phyloP scores from a whole-genome alignment of 2,797 vertebrate species.

The Decapterus maruadsi region DNA sequence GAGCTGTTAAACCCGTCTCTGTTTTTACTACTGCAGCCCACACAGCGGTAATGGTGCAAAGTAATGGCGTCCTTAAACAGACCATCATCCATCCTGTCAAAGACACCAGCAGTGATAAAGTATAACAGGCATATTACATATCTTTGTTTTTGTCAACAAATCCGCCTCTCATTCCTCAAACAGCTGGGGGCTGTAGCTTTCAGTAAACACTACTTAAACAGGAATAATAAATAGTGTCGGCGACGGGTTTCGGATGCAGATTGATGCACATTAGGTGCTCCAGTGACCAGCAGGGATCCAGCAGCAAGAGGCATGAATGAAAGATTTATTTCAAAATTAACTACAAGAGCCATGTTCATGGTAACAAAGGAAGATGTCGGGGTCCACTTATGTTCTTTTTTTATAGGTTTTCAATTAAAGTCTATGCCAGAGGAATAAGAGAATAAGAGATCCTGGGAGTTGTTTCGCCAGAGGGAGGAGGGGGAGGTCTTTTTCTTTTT shows the following conservation, averaged over 20 bases:
- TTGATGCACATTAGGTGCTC: neutral
- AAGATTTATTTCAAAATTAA: neutral
- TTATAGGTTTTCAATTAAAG: neutral
- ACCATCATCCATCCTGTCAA: neutral
- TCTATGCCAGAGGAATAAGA: neutral
- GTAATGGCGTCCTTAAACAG: neutral
- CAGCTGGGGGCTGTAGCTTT: neutral
- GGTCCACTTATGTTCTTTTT: neutral
- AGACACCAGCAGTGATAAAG: neutral
- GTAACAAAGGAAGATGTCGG: neutral
- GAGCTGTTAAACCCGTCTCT: constrained; percentile 15
- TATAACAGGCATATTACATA: neutral
- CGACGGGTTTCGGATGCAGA: neutral
- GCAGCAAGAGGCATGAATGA: neutral
- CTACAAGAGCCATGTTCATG: neutral
- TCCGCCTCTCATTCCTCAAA: neutral
- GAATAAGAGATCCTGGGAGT: no score
- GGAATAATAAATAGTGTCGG: neutral
- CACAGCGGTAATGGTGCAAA: neutral
- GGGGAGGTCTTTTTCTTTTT: no score
- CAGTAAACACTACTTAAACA: neutral
- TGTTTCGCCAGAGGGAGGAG: neutral
- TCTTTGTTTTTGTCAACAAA: neutral
- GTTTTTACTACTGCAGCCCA: constrained; percentile 20
- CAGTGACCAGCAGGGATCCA: neutral